Evolutionary conservation across 2,797 vertebrate species (phyloP).

Genomic region (Brotula barbata): DNA sequence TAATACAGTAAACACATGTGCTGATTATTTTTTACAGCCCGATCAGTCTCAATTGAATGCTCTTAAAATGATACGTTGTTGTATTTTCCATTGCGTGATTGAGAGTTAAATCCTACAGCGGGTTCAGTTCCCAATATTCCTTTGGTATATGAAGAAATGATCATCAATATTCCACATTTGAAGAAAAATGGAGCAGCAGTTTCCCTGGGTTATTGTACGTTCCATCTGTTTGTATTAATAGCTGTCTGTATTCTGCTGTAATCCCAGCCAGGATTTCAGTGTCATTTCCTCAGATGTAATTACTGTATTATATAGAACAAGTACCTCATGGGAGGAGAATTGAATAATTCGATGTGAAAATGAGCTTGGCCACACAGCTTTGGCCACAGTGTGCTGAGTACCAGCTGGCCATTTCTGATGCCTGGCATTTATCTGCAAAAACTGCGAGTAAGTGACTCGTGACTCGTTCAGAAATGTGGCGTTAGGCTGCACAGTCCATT

Average conservation of each 20-base stretch:
- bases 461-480: conserved; percentile 43
- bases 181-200: neutral
- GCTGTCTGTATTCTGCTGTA: neutral
- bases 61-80: too few species aligned
- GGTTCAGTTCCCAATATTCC: neutral
- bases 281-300: conserved; percentile 29
- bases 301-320: conserved; percentile 28
- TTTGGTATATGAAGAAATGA: conserved; percentile 1
- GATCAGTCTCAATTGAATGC: conserved; percentile 3
- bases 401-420: conserved; percentile 61
- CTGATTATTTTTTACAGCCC: neutral
- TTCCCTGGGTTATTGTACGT: conserved; percentile 16
- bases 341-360: conserved; percentile 54
- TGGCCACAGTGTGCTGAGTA: conserved; percentile 43
- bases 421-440: conserved; percentile 34
- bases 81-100: too few species aligned
- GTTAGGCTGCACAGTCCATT: conserved; percentile 45
- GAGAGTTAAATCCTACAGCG: neutral
- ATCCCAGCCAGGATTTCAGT: conserved; percentile 9
- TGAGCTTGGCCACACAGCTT: conserved; percentile 37
- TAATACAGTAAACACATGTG: neutral
- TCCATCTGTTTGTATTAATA: conserved; percentile 26
- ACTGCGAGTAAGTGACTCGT: conserved; percentile 33
- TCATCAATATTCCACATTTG: conserved; percentile 25
- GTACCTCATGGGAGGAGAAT: conserved; percentile 33